Evolutionary conservation across 1,140 invertebrate genomes (phyloP).

Genomic region (Eciton burchellii): DNA sequence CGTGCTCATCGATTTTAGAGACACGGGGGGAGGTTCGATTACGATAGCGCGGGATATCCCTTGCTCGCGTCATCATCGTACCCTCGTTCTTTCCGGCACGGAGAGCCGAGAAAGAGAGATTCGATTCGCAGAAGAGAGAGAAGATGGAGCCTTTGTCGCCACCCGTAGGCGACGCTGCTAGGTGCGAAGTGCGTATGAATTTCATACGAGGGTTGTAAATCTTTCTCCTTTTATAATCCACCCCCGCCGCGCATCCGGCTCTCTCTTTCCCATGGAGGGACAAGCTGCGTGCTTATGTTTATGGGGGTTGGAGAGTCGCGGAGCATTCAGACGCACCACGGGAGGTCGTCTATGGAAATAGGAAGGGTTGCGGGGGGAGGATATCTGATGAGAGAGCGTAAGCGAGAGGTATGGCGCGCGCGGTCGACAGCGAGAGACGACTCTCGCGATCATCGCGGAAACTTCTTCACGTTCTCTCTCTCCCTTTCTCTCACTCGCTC

Average conservation of each 20-base stretch:
- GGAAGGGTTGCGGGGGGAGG: conserved; percentile 45
- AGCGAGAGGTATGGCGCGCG: not conserved
- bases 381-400: conserved; percentile 36
- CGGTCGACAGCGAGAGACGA: conserved; percentile 50
- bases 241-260: not conserved
- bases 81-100: conserved; percentile 63
- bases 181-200: conserved; percentile 78
- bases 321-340: conserved; percentile 62
- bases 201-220: conserved; percentile 78
- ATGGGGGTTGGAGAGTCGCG: conserved; percentile 64
- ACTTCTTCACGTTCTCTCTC: not conserved
- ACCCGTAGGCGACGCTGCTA: conserved; percentile 66
- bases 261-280: conserved; percentile 25
- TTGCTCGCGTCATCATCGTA: conserved; percentile 65
- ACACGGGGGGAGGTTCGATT: conserved; percentile 71
- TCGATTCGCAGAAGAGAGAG: conserved; percentile 19
- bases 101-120: conserved; percentile 48
- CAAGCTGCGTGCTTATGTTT: conserved; percentile 48
- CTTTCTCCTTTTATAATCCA: conserved; percentile 74
- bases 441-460: conserved; percentile 25
- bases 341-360: conserved; percentile 67
- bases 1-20: conserved; percentile 63
- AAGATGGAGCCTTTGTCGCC: conserved; percentile 68
- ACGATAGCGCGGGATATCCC: conserved; percentile 68
- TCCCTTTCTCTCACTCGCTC: too few species aligned